phyloP scores from a whole-genome alignment of 2,797 vertebrate genomes.

The Semaprochilodus insignis region DNA sequence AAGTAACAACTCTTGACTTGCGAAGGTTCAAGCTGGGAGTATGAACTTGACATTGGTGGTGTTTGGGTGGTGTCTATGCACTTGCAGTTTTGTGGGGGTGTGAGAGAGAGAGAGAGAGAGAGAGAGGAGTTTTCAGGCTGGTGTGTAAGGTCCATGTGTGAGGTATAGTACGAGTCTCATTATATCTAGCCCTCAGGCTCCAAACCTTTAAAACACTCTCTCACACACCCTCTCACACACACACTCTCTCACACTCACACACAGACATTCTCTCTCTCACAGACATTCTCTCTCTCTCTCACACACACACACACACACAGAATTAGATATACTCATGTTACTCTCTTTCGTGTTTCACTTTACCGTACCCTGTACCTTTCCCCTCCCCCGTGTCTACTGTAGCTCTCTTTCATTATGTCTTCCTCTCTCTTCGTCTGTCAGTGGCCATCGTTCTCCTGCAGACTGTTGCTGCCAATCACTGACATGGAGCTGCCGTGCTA shows the following conservation, averaged over 20 bases:
- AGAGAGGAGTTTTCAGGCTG: constrained; percentile 29
- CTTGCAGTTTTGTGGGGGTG: constrained; percentile 14
- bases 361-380: neutral
- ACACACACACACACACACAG: constrained; percentile 21
- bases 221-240: neutral
- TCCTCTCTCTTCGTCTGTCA: neutral
- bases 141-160: constrained; percentile 49
- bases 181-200: constrained; percentile 61
- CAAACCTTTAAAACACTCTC: constrained; percentile 47
- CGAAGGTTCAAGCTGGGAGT: constrained; percentile 1
- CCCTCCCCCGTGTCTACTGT: neutral
- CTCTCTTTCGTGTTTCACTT: constrained; percentile 17
- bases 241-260: constrained; percentile 17
- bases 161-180: constrained; percentile 61
- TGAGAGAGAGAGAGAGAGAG: neutral
- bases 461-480: neutral
- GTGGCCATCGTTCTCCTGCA: constrained; percentile 31
- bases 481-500: neutral
- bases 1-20: neutral
- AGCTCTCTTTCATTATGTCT: constrained; percentile 7
- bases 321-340: constrained; percentile 33
- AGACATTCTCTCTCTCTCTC: constrained; percentile 8
- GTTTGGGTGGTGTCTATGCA: constrained; percentile 6
- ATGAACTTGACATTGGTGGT: neutral
- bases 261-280: constrained; percentile 7